Percentiles rank a stretch among this genome's conserved stretches.
Evolutionary conservation across 2,113 vertebrate genomes (phyloP).

Genomic region (Bettongia penicillata): DNA sequence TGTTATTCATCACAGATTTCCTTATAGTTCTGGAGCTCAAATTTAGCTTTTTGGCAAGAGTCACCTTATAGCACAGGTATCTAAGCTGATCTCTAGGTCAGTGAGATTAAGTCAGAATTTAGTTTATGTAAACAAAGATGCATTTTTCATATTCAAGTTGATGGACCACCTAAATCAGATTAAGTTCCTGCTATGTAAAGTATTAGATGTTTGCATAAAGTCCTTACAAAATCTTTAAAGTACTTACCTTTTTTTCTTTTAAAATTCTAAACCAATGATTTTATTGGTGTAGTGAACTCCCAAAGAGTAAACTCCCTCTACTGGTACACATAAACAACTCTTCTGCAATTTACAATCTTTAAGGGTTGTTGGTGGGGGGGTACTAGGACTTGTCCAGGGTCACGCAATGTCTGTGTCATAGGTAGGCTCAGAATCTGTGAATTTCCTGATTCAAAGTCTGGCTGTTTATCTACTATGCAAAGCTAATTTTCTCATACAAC

Average conservation of each 20-base stretch:
- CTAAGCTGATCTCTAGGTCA: not conserved
- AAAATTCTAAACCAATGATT: not conserved
- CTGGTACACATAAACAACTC: too few relatives aligned
- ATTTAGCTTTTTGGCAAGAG: not conserved
- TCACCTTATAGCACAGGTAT: not conserved
- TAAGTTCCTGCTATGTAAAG: not conserved
- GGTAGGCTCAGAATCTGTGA: too few relatives aligned
- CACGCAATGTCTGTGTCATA: not conserved
- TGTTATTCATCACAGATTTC: not conserved
- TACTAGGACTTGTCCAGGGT: not conserved
- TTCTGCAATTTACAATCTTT: not conserved
- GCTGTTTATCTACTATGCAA: not conserved
- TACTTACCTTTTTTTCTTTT: not conserved
- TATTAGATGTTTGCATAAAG: not conserved
- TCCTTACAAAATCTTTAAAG: not conserved
- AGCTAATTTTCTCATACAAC: not conserved
- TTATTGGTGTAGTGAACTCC: not conserved
- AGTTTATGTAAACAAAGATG: not conserved
- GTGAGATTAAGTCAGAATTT: not conserved
- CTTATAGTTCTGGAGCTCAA: not conserved
- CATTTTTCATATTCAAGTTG: not conserved
- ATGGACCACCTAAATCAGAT: not conserved
- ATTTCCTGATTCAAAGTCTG: not conserved
- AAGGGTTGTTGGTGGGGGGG: not conserved
- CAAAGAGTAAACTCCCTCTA: not conserved